Evolutionary conservation across 2,113 vertebrate genomes (phyloP), one percentile per base, ranked within the genome.

Genomic region (Pithys albifrons): DNA sequence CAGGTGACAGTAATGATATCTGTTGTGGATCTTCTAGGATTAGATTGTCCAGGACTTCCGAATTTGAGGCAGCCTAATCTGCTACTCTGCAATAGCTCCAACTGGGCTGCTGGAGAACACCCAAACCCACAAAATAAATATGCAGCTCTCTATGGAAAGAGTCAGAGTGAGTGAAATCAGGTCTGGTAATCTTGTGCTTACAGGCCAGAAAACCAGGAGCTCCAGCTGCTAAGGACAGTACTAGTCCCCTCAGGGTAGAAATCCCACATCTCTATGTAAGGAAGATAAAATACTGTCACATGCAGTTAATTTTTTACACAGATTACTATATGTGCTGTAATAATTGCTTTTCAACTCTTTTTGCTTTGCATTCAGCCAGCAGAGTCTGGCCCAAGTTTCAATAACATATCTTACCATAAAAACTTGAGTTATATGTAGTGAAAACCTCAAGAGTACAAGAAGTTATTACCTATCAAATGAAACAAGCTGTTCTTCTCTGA

Each of bases 381-480:
- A 85, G 39, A 78, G 35, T 52, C 64, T 58, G 52, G 31, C 59
- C 72, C 14, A 19, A 64, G 41, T 71, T 86, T 35, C 75, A 82
- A 3, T 9, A 85, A 81, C 16, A 3, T 19, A 74, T 15, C 31
- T 64, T 33, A 33, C 20, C 35, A 58, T 37, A 86, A 72, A 71
- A 81, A 10, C 66, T 80, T 86, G 1, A 86, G n/a, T 54, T 54
- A 28, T 3, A n/a, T 11, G 19, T 10, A 86, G 57, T 24, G 52
- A 82, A 39, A 72, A 70, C 12, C 18, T 28, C 19, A 45, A 57
- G 64, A 81, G 20, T 20, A 73, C 9, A 85, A 93, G 62, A 54
- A 96, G 37, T 55, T 58, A 76, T 97, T 98, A 99, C 99, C 99
- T 99, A 88, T 99, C 99, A 97, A 99, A 99, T 25, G 99, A 99